These are phyloP conservation scores for Enteromius viviparus DNA, from an alignment of 2,797 vertebrate species.

Conservation along the genomic window DNA sequence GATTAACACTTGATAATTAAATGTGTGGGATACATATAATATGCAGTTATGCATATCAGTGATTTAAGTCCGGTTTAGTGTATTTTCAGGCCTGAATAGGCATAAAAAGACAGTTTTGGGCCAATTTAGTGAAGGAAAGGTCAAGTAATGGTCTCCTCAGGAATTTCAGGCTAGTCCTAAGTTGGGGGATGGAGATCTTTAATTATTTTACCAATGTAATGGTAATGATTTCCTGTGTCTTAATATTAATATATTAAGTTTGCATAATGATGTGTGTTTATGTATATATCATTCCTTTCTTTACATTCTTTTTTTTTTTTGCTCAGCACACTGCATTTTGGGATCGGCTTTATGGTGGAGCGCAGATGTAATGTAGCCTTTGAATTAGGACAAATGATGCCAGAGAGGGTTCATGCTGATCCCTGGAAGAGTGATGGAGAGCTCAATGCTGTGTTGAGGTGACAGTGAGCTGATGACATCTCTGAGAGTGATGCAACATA, in stretches of 20 bases:
- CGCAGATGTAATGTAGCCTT: background rate
- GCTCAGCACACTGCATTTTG: background rate
- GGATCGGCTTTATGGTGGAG: background rate
- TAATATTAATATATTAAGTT: background rate
- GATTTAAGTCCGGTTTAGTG: too few species aligned
- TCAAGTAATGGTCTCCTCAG: too few species aligned
- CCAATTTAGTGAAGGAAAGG: too few species aligned
- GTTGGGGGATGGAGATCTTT: too few species aligned
- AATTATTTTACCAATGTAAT: too few species aligned
- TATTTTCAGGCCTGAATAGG: too few species aligned
- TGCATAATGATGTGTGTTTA: background rate
- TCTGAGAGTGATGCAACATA: constrained; percentile 42
- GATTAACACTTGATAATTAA: too few species aligned
- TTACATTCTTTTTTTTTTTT: background rate
- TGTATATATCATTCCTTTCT: background rate
- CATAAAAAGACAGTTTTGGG: too few species aligned
- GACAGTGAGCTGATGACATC: constrained; percentile 28
- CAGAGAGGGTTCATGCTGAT: background rate
- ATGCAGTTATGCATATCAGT: too few species aligned
- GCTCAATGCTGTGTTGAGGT: background rate
- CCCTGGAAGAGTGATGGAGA: background rate
- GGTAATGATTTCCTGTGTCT: too few species aligned
- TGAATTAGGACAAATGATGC: background rate
- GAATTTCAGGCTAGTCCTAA: too few species aligned
- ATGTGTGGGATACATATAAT: too few species aligned